phyloP scores from a whole-genome alignment of 2,113 vertebrate species.

The Pleuronectes platessa region DNA sequence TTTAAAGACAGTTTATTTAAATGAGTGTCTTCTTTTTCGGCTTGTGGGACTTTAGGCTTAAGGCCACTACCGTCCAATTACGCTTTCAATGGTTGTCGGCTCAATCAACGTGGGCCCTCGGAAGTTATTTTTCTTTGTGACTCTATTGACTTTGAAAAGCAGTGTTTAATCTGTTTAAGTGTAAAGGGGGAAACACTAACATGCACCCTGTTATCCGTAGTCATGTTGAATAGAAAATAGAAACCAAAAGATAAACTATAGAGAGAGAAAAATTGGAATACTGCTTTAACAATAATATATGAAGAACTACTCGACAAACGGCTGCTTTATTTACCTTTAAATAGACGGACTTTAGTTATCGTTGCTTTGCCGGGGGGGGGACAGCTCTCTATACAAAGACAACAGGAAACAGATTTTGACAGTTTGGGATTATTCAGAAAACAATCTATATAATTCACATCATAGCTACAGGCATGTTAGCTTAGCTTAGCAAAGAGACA shows the following conservation, averaged over 20 bases:
- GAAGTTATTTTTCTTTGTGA: slow-evolving; percentile 21
- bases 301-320: neutral
- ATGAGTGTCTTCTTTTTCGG: slow-evolving; percentile 32
- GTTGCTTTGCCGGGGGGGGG: too few species aligned
- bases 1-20: slow-evolving; percentile 63
- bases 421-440: too few species aligned
- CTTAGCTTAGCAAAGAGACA: too few species aligned
- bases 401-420: too few species aligned
- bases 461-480: too few species aligned
- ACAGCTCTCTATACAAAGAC: too few species aligned
- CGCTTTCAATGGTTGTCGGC: slow-evolving; percentile 23
- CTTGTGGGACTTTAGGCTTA: slow-evolving; percentile 50
- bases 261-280: too few species aligned
- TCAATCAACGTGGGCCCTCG: slow-evolving; percentile 44
- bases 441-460: too few species aligned
- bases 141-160: neutral
- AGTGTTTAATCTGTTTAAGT: slow-evolving; percentile 7
- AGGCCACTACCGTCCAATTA: slow-evolving; percentile 54
- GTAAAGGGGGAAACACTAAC: slow-evolving; percentile 1
- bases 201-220: neutral
- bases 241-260: neutral
- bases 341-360: too few species aligned
- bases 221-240: neutral
- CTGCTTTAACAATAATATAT: too few species aligned
- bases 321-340: neutral